Base-by-base conservation (phyloP, 2,797 vertebrate species). In the Spinibarbus caldwelli region DNA sequence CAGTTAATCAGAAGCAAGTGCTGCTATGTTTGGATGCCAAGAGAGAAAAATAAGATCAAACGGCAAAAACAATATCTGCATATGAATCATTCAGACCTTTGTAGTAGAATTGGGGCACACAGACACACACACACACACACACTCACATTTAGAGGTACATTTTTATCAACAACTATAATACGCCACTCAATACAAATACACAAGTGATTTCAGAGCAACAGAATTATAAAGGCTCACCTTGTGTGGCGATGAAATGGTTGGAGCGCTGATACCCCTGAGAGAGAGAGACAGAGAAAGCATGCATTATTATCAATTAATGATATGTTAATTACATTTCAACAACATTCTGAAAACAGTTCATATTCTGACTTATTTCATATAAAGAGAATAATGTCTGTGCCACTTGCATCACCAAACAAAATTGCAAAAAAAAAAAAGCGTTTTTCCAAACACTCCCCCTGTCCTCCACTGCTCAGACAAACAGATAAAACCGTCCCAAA, bases 161-260 rank as follows among this genome's bases (percentile, higher is more conserved):
- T 52, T 71, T 38, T 4, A 29, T 38, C 45, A 45, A 68, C 64
- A 66, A 57, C 66, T 85, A 62, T 17, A 17, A 31, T 64, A 29
- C 0, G 1, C 12, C 57, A 84, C 78, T 21, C 43, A 19, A 80
- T 7, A 17, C 23, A 26, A 57, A 73, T 49, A 54, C 54, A 73
- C 43, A 57, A 86, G 66, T 6, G 19, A 21, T 45, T 78, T 67
- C 19, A 29, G 26, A 41, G 26, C 21, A 78, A 38, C 2, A 49
- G 43, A 38, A 64, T 64, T 52, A 79, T 77, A n/a, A 36, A 72
- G 41, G 81, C 94, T 96, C 95, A 99, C 98, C 98, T 97, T 98
- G 97, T 31, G 98, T 98, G 90, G 98, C 97, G 86, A 99, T 98
- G 95, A 98, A 99, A 94, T 98, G 97, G 91, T 98, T 98, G 80